Percentiles rank a stretch among this genome's conserved stretches.
Evolutionary conservation across 92 coral and sea anemone species (phyloP).

Genomic region (Nematostella vectensis): DNA sequence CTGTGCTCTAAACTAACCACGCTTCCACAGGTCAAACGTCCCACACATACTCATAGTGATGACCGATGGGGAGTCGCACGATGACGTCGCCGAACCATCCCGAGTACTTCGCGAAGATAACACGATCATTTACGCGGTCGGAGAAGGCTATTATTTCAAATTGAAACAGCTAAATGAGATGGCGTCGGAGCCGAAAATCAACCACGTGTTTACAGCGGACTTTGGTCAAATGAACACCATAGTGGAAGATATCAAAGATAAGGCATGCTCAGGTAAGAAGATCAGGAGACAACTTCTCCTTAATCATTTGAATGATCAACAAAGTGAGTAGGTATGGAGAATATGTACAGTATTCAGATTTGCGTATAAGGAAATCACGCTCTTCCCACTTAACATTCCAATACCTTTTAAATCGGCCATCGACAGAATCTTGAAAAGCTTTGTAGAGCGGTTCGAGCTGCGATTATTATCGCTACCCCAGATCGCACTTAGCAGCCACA

Average conservation of each 20-base stretch:
- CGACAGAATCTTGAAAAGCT: too few relatives aligned
- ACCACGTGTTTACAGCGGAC: conserved; percentile 14
- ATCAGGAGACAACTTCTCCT: too few relatives aligned
- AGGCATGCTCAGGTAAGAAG: conserved; percentile 38
- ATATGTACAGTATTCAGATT: too few relatives aligned
- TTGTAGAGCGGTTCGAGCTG: too few relatives aligned
- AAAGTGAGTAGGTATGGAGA: too few relatives aligned
- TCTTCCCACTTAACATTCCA: too few relatives aligned
- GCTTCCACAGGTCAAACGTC: conserved; percentile 10
- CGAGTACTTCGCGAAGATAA: conserved; percentile 5
- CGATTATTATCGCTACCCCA: too few relatives aligned
- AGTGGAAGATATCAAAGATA: conserved; percentile 7
- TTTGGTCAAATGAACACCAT: conserved; percentile 10
- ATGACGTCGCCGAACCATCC: conserved; percentile 9
- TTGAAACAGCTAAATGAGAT: not conserved
- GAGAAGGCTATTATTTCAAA: conserved; percentile 4
- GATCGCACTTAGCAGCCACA: too few relatives aligned
- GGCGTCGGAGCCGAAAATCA: conserved; percentile 12
- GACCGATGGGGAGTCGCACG: conserved; percentile 23
- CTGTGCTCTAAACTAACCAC: conserved; percentile 1
- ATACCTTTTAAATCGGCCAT: too few relatives aligned
- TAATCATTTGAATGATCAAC: too few relatives aligned
- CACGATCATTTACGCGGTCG: conserved; percentile 5
- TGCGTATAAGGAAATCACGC: too few relatives aligned
- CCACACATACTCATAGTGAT: conserved; percentile 13